Evolutionary conservation across 1,140 invertebrate species (phyloP), one percentile per base, ranked within the genome.

Genomic region (Danaus melanippus): DNA sequence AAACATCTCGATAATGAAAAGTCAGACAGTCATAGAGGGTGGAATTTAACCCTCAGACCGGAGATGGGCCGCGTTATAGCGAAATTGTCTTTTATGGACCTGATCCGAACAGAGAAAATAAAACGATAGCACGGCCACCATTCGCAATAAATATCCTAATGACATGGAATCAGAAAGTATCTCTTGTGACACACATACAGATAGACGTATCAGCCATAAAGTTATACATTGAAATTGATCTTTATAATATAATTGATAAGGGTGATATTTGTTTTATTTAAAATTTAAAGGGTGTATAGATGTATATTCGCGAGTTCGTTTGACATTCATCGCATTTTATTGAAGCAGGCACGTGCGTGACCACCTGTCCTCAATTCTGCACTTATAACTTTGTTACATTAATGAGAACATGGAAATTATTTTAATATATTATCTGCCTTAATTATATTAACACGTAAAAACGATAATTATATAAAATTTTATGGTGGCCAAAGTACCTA

Each of bases 1-100:
- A 86, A 86, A 86, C 83, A 86, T 86, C 81, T 86, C 81, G 83
- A 86, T 86, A 86, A 86, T 86, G 83, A 86, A 86, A 86, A 86
- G 83, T 86, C 83, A 86, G 83, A 68, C 76, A 77, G 79, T 84
- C 79, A 76, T 65, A 68, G 81, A 81, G 83, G 83, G 80, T 79
- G 77, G 77, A 70, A 79, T 80, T 81, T 72, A 76, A 75, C 82
- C 79, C 79, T 81, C 78, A 49, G 56, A 53, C 63, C 56, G 46
- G 48, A 47, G 50, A 47, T 41, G 12, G 15, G 32, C 47, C 21
- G 21, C 39, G 49, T 50, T 49, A 67, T 53, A 11, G 60, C 69
- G 59, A 86, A 79, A 74, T 59, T 77, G 72, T 69, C 58, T 69
- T 74, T 73, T 84, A 75, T 70, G 62, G 71, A 62, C 64, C 53